Base-by-base conservation (phyloP, 2,113 vertebrate genomes). In the Spizaetus ornatus region DNA sequence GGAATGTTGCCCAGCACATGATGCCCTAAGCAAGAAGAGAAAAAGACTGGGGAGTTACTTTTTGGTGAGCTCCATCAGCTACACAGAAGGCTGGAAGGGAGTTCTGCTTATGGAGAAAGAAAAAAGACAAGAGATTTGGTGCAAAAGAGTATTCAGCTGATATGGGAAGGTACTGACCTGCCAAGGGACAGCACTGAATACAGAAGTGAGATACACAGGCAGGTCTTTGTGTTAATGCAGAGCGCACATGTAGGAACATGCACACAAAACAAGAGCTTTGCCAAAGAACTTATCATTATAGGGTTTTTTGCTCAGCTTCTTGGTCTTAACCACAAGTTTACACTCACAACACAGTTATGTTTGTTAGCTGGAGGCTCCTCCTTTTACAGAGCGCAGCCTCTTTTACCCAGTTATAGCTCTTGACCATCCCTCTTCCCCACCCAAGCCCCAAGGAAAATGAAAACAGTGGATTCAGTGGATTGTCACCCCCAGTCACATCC, bases 211-310 rank as follows among this genome's bases (percentile, higher is more conserved):
- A 67, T 36, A 47, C 25, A 42, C 6, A 36, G 34, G 26, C 16
- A 42, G 21, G 26, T 48, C 25, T 78, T 67, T 48, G n/a, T 29
- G 32, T 42, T 50, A 36, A 29, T 23, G 15, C 40, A 18, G 40
- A 34, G 13, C 15, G 6, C 11, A 29, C 16, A 31, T 1, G 1
- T 25, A 62, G n/a, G 67, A 84, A 55, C 31, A 25, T 1, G 1
- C 21, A 34, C 31, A 36, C 0, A 2, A 21, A 67, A 43, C 22
- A 47, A 47, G 59, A 56, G 13, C 25, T 89, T 73, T 79, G 42
- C 20, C 13, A 48, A 10, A 36, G n/a, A 73, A 29, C 31, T 42
- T 48, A 19, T 1, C 13, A 55, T 50, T 23, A 12, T 6, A 40
- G 17, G 11, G 0, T 1, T 19, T 38, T 50, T 73, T 66, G 11